phyloP scores from a whole-genome alignment of 2,113 vertebrate genomes.

The Myrmophylax atrothorax region DNA sequence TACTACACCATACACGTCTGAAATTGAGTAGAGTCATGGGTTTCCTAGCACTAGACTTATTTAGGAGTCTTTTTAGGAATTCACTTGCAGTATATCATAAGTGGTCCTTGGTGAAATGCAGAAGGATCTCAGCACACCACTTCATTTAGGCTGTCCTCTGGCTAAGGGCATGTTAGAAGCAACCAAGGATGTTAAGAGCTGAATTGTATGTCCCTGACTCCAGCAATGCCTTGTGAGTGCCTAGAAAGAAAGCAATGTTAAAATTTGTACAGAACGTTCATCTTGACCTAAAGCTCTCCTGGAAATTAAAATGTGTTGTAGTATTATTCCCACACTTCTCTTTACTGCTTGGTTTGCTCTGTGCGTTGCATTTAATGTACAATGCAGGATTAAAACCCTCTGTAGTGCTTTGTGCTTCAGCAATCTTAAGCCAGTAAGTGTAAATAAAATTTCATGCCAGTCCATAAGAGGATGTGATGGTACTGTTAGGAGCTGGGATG shows the following conservation, averaged over 20 bases:
- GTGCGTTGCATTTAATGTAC: constrained; percentile 1
- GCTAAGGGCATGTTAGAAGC: background rate
- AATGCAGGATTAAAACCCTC: background rate
- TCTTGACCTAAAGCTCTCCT: background rate
- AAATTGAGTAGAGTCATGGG: background rate
- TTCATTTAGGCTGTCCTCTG: background rate
- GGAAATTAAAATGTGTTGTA: background rate
- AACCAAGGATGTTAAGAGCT: background rate
- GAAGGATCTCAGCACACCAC: background rate
- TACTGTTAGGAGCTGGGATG: constrained; percentile 2
- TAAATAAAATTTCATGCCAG: constrained; percentile 69
- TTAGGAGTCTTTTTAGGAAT: background rate
- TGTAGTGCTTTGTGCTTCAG: constrained; percentile 58
- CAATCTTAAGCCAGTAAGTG: constrained; percentile 32
- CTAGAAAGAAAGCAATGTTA: background rate
- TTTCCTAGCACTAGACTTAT: background rate
- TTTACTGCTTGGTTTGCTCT: background rate
- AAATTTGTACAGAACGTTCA: background rate
- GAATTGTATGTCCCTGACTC: background rate
- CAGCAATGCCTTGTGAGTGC: background rate
- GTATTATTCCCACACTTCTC: background rate
- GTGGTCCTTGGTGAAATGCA: background rate
- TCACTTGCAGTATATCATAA: background rate
- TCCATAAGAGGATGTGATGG: constrained; percentile 17
- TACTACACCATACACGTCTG: rapidly evolving